A percentile compares a stretch with the other conserved stretches of the same genome.
These are phyloP conservation scores for Phrynocephalus forsythii DNA, from an alignment of 2,797 vertebrate species.

Conservation along the genomic window DNA sequence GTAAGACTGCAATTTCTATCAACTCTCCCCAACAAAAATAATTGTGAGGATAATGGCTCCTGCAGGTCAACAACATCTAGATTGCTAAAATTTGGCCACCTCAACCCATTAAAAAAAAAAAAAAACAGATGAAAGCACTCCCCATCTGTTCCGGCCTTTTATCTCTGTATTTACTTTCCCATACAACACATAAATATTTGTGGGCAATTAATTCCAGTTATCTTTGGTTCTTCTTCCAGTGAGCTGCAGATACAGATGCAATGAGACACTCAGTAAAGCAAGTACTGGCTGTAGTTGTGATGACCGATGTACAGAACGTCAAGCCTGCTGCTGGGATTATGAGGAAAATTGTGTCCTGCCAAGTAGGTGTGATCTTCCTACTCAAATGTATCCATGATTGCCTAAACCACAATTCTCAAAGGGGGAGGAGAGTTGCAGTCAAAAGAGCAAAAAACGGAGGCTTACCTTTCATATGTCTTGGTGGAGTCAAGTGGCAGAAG, in stretches of 20 bases:
- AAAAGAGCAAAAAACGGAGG: neutral
- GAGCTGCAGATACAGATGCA: conserved; percentile 78
- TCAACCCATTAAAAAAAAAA: neutral
- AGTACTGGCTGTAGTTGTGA: conserved; percentile 71
- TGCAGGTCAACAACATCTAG: neutral
- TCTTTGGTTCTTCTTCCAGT: conserved; percentile 56
- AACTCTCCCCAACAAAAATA: neutral
- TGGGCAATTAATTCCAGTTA: neutral
- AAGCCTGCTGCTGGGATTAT: conserved; percentile 81
- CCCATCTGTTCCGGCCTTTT: neutral
- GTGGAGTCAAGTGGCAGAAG: neutral
- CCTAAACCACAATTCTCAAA: neutral
- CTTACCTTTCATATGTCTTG: neutral
- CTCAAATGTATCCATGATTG: neutral
- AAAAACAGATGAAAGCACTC: neutral
- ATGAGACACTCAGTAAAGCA: neutral
- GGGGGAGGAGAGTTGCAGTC: neutral
- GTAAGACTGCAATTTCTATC: too few relatives aligned
- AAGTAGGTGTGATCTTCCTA: conserved; percentile 68
- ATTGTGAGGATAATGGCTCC: neutral
- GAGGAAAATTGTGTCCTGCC: conserved; percentile 73
- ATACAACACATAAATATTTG: neutral
- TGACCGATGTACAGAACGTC: conserved; percentile 50
- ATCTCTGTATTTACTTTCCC: neutral
- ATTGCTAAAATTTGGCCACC: neutral